These are phyloP conservation scores for Cerceris ruficornis DNA, from an alignment of 2,888 invertebrate genomes.

Conservation along the genomic window DNA sequence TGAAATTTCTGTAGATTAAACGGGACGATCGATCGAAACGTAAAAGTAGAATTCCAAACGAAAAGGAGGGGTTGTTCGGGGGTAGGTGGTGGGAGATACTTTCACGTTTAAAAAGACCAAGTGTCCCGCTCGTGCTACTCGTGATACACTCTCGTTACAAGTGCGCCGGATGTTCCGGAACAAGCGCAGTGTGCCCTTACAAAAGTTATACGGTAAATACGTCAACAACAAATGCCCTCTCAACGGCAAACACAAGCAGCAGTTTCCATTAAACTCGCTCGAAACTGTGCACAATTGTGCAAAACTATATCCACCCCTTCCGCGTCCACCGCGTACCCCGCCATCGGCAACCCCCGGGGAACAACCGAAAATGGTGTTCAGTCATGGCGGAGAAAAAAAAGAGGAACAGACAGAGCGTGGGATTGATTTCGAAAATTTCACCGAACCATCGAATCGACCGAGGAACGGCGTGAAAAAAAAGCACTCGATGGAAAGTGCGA, in stretches of 20 bases:
- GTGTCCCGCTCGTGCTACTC: neutral
- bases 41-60: neutral
- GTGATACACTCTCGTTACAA: neutral
- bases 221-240: constrained; percentile 19
- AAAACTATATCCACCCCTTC: constrained; percentile 7
- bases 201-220: constrained; percentile 11
- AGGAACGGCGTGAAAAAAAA: neutral
- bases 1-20: neutral
- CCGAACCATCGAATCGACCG: neutral
- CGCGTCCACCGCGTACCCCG: neutral
- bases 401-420: neutral
- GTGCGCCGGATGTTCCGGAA: neutral
- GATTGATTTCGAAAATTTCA: constrained; percentile 27
- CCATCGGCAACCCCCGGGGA: neutral
- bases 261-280: constrained; percentile 13
- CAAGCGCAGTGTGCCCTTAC: neutral
- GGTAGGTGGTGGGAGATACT: neutral
- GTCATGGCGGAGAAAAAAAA: constrained; percentile 6
- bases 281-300: constrained; percentile 5
- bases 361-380: neutral
- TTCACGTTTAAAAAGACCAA: neutral
- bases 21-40: neutral
- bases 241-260: neutral
- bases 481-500: neutral
- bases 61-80: no score